Evolutionary conservation across 92 coral and sea anemone genomes (phyloP).

Genomic region (Plumapathes pennacea): DNA sequence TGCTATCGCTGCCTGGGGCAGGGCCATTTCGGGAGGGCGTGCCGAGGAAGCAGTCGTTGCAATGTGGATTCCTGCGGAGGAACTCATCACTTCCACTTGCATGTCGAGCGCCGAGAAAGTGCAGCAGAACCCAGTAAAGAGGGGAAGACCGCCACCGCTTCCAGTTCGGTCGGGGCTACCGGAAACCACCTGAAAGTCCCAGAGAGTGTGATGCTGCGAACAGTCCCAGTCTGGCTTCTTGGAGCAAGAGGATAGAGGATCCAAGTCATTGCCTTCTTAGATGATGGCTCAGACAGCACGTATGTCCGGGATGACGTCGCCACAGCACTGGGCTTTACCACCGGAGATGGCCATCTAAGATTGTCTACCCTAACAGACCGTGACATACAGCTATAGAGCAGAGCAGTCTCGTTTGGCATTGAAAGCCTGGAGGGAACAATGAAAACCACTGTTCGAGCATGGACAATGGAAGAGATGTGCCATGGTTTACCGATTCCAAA

Average conservation of each 20-base stretch:
- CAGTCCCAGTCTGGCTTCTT: slow-evolving; percentile 26
- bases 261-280: slow-evolving; percentile 38
- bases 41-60: slow-evolving; percentile 15
- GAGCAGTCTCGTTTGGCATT: slow-evolving; percentile 1
- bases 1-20: neutral
- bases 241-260: slow-evolving; percentile 12
- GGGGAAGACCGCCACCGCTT: too few species aligned
- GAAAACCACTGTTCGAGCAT: slow-evolving; percentile 1
- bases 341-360: neutral
- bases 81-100: slow-evolving; percentile 42
- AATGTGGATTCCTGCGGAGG: slow-evolving; percentile 16
- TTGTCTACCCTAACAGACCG: slow-evolving; percentile 24
- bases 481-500: slow-evolving; percentile 14
- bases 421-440: slow-evolving; percentile 11
- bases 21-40: slow-evolving; percentile 10
- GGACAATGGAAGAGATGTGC: slow-evolving; percentile 12
- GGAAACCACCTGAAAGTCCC: slow-evolving; percentile 7
- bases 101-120: slow-evolving; percentile 14
- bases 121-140: slow-evolving; percentile 1
- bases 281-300: slow-evolving; percentile 31
- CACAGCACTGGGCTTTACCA: slow-evolving; percentile 6
- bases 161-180: too few species aligned
- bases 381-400: slow-evolving; percentile 2
- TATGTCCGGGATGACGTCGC: slow-evolving; percentile 21
- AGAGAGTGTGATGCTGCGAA: slow-evolving; percentile 10